Base-by-base conservation (phyloP, 2,888 invertebrate species). In the Penaeus monodon region DNA sequence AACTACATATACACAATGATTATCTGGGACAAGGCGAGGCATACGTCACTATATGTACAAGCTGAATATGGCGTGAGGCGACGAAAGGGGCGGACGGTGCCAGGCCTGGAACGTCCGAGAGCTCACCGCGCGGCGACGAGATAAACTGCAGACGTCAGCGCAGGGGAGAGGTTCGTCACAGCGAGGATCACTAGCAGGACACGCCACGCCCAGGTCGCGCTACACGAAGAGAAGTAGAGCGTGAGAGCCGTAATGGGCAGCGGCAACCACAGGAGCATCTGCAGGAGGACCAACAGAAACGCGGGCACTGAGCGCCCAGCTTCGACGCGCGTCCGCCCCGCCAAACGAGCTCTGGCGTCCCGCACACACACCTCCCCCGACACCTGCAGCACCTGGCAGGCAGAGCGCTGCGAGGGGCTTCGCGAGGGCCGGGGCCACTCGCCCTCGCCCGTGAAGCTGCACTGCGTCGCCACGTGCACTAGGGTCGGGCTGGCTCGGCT, bases 161-260 rank as follows among this genome's bases (percentile, higher is more conserved):
- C 86, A 3, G 86, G 76, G 24, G 81, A 29, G 17, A 81, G 81
- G 68, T 65, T 81, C n/a, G 81, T 81, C 66, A 86, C n/a, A 24
- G 76, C 12, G 6, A 86, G 68, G 17, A 70, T 33, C n/a, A 22
- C n/a, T 2, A 86, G 49, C 20, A 81, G 44, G 6, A 68, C 77
- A 57, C 68, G 33, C 81, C 86, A 81, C 17, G 68, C 81, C 65
- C 63, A 66, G 20, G 27, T 38, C 17, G 81, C 29, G 10, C n/a
- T 29, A 2, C 44, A 10, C n/a, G 27, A 44, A 24, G 24, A 65
- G 65, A 81, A 24, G 29, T 68, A 38, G 38, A 81, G 76, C n/a
- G 49, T 63, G 27, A 85, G 74, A 49, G 68, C 49, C 1, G 77
- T n/a, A 29, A 86, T 27, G 24, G 81, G 76, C 27, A 86, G 68